Base-by-base conservation (phyloP, 1,140 invertebrate species). In the Globodera rostochiensis region DNA sequence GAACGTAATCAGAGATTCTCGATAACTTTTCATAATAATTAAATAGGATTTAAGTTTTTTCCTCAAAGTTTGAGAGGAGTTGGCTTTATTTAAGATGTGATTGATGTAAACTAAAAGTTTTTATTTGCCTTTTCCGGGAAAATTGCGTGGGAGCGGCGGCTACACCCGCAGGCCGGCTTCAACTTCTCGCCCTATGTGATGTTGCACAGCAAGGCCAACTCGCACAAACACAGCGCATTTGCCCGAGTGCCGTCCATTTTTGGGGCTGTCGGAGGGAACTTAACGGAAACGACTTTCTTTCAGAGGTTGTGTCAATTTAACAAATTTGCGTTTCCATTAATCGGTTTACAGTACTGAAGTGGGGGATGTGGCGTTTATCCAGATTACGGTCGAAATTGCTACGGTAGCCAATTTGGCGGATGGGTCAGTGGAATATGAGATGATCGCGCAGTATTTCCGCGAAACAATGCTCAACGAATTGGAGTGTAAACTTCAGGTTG, bases 401-500 rank as follows among this genome's bases (percentile, higher is more conserved):
- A 81, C 80, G 25, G 64, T 78, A n/a, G 80, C 80, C n/a, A 47
- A 81, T n/a, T 21, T 81, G 53, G 6, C 60, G 45, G 49, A 81
- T 50, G 75, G 80, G 53, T 80, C 70, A 1, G 73, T 67, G 67
- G 71, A 15, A 49, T 81, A 76, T 49, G 64, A 81, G 15, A 81
- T 74, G 73, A 46, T 81, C 19, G 53, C n/a, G 9, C 50, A 81
- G 70, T 81, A 81, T 76, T 81, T 81, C 60, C 70, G 74, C 50
- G 80, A 81, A 49, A 81, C 80, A 47, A 81, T 81, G 80, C 74
- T 81, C 46, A 81, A 79, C 46, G 80, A 81, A 50, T 78, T 81
- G 66, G 80, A 81, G 21, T 81, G 80, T 53, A 81, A 81, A 69
- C 49, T 81, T 25, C 80, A 81, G 74, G 67, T 80, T 6, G 13